These are phyloP conservation scores for Spodoptera frugiperda DNA, from an alignment of 1,140 invertebrate species.

Conservation along the genomic window DNA sequence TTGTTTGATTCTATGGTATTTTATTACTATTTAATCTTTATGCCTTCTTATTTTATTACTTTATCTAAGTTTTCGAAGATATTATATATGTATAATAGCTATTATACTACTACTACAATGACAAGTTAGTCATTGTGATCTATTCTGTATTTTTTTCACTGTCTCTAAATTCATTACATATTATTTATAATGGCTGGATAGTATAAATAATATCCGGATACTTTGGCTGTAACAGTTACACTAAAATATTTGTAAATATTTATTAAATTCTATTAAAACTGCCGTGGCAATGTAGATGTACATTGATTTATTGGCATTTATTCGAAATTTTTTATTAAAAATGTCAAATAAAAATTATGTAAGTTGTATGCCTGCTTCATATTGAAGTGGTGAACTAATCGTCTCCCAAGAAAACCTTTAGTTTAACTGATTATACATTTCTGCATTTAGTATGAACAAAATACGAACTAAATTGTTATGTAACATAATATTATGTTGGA, in stretches of 20 bases:
- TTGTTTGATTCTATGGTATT: no score
- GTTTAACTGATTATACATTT: slow-evolving; percentile 44
- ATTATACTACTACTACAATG: no score
- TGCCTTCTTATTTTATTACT: no score
- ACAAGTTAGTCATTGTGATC: no score
- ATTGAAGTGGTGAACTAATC: slow-evolving; percentile 59
- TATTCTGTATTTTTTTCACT: no score
- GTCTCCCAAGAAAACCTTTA: slow-evolving; percentile 35
- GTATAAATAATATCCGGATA: no score
- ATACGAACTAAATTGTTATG: slow-evolving; percentile 42
- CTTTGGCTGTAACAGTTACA: no score
- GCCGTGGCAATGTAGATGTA: background rate
- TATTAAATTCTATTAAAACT: slow-evolving; percentile 14
- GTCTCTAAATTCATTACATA: no score
- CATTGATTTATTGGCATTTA: slow-evolving; percentile 37
- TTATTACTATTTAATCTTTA: no score
- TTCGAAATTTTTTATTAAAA: slow-evolving; percentile 6
- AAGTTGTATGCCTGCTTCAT: slow-evolving; percentile 56
- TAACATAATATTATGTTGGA: slow-evolving; percentile 16
- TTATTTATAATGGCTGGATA: no score
- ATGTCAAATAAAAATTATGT: slow-evolving; percentile 25
- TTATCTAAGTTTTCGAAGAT: no score
- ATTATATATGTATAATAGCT: no score
- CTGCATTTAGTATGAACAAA: slow-evolving; percentile 54
- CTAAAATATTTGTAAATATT: slow-evolving; percentile 38